These are phyloP conservation scores for Spongilla lacustris DNA, from an alignment of 37 sponge, comb jelly and placozoan genomes.

Conservation along the genomic window DNA sequence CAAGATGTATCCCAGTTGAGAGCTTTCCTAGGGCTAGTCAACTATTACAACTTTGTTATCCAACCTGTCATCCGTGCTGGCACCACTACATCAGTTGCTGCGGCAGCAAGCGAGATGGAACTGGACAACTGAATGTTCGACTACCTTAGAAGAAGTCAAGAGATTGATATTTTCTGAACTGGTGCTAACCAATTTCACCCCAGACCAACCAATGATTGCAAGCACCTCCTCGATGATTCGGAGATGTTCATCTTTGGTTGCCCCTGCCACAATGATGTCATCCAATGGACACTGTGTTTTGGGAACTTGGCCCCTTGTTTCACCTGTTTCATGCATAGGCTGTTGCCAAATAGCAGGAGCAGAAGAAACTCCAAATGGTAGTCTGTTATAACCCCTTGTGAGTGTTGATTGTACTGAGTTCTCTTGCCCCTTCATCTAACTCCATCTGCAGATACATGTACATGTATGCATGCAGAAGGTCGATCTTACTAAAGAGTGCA, in stretches of 20 bases:
- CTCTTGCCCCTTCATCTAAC: conserved; percentile 33
- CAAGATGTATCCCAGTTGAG: not conserved
- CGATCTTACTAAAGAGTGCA: conserved; percentile 51
- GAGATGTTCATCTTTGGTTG: conserved; percentile 3
- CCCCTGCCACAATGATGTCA: conserved; percentile 30
- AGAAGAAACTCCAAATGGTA: conserved; percentile 45
- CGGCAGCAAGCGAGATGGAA: not conserved
- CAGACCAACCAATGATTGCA: not conserved
- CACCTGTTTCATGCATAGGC: conserved; percentile 31
- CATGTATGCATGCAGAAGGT: conserved; percentile 53
- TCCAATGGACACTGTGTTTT: conserved; percentile 16
- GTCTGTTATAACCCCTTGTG: conserved; percentile 49
- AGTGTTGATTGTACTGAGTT: conserved; percentile 48
- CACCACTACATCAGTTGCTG: conserved; percentile 14
- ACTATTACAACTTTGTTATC: not conserved
- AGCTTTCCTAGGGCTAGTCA: conserved; percentile 1
- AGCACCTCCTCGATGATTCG: conserved; percentile 8
- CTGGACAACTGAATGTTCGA: not conserved
- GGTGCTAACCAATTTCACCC: conserved; percentile 18
- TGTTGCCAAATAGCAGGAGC: conserved; percentile 37
- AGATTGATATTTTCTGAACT: no score
- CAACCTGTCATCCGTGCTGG: not conserved
- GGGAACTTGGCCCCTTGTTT: conserved; percentile 19
- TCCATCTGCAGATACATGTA: conserved; percentile 44
- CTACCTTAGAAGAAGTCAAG: no score